Conservation (phyloP, 2,888 invertebrate species). For the Enchytraeus crypticus region DNA sequence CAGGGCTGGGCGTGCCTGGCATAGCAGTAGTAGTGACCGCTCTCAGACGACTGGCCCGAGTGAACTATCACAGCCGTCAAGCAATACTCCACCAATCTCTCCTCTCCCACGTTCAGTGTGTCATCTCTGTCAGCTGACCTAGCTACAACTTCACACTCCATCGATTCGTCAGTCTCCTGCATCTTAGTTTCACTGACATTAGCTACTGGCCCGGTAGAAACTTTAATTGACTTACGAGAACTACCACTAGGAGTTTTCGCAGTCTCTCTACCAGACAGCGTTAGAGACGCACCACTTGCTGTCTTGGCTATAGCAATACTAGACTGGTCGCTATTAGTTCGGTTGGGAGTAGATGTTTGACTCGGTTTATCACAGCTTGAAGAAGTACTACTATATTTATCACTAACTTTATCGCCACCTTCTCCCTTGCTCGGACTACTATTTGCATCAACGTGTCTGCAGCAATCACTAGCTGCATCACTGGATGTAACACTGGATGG, state of each 20-base stretch:
- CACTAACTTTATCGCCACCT: neutral
- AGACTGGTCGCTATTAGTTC: neutral
- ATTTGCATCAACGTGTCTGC: too few relatives aligned
- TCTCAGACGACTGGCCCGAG: constrained; percentile 70
- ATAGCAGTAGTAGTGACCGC: constrained; percentile 79
- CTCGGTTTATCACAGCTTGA: neutral
- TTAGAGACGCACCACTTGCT: neutral
- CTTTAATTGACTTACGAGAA: neutral
- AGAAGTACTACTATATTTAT: neutral
- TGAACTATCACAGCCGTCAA: constrained; percentile 77
- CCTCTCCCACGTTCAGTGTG: too few relatives aligned
- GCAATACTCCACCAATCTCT: constrained; percentile 61
- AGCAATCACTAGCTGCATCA: neutral
- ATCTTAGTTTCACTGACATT: neutral
- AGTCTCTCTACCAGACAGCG: neutral
- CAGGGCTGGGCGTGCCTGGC: constrained; percentile 50
- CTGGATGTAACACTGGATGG: neutral
- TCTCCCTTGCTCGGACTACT: too few relatives aligned
- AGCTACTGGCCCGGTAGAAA: neutral
- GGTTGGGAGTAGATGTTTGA: too few relatives aligned
- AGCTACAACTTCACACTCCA: neutral
- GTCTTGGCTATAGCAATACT: too few relatives aligned
- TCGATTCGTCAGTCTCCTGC: neutral
- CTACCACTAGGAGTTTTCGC: neutral
- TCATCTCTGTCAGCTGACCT: neutral